These are phyloP conservation scores for Neomorphus geoffroyi DNA, from an alignment of 2,797 vertebrate species.

Conservation along the genomic window DNA sequence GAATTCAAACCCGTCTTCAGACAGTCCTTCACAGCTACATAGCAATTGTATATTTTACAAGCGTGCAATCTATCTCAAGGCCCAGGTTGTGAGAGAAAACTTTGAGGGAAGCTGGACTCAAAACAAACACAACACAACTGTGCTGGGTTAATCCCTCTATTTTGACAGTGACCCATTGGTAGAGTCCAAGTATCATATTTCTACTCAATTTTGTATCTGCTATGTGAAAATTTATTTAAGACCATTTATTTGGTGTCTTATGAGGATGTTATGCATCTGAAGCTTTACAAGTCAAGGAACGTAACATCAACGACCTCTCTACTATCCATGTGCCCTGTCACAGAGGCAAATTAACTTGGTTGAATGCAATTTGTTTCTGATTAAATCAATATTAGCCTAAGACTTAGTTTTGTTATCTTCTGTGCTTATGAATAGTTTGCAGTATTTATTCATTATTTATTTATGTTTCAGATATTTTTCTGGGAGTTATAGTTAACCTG, in stretches of 20 bases:
- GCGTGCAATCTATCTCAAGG: not conserved
- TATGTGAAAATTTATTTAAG: conserved; percentile 36
- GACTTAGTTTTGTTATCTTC: conserved; percentile 47
- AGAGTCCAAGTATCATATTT: conserved; percentile 27
- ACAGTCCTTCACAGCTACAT: not conserved
- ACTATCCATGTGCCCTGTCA: not conserved
- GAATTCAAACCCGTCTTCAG: conserved; percentile 42
- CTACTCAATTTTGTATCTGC: conserved; percentile 42
- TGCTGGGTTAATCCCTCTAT: conserved; percentile 25
- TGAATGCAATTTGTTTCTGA: conserved; percentile 43
- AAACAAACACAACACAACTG: conserved; percentile 26
- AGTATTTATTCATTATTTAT: conserved; percentile 45
- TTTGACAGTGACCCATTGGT: conserved; percentile 27
- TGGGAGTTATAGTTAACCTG: not conserved
- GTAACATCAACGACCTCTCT: not conserved
- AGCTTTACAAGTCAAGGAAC: conserved; percentile 29
- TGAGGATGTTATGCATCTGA: conserved; percentile 34
- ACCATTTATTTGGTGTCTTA: conserved; percentile 40
- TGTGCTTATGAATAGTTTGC: not conserved
- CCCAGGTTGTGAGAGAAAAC: conserved; percentile 22
- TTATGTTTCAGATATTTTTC: not conserved
- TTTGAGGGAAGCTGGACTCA: conserved; percentile 54
- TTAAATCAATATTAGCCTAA: conserved; percentile 46
- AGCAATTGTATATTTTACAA: conserved; percentile 52
- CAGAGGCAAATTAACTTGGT: conserved; percentile 14